Conservation (phyloP, 1,140 invertebrate genomes). For the Drosophila persimilis region DNA sequence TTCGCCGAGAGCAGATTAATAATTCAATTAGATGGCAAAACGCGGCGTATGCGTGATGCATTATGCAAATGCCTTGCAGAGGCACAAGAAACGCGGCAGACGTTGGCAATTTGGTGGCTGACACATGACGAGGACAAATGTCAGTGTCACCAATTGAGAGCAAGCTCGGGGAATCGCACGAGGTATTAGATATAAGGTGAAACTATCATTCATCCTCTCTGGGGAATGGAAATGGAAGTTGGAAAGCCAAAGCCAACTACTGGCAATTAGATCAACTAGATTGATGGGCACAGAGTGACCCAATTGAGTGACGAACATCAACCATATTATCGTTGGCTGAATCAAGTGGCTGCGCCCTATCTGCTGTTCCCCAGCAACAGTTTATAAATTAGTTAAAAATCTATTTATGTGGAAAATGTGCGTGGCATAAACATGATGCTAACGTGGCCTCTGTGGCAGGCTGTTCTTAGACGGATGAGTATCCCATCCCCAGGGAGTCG, state of each 20-base stretch:
- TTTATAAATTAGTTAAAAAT: constrained; percentile 66
- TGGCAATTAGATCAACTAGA: constrained; percentile 36
- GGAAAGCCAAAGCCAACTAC: not conserved
- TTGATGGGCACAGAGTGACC: constrained; percentile 26
- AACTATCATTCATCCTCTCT: constrained; percentile 6
- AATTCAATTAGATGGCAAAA: constrained; percentile 73
- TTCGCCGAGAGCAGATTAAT: constrained; percentile 65
- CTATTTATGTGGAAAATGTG: constrained; percentile 63
- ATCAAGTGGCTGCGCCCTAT: constrained; percentile 7
- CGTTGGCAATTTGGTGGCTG: constrained; percentile 32
- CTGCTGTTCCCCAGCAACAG: not conserved
- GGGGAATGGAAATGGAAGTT: not conserved
- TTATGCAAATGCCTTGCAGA: constrained; percentile 43
- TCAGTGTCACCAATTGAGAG: constrained; percentile 45
- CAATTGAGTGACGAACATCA: constrained; percentile 41
- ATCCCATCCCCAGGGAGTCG: constrained; percentile 1
- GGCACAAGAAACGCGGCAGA: constrained; percentile 13
- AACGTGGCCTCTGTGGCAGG: constrained; percentile 6
- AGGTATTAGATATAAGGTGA: not conserved
- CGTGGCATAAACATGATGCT: constrained; percentile 34
- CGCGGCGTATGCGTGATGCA: constrained; percentile 61
- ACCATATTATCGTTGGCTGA: constrained; percentile 30
- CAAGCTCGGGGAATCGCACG: not conserved
- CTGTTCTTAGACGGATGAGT: constrained; percentile 2
- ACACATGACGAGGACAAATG: constrained; percentile 29